Conservation (phyloP, 2,888 invertebrate species). For the Hybos culiciformis region DNA sequence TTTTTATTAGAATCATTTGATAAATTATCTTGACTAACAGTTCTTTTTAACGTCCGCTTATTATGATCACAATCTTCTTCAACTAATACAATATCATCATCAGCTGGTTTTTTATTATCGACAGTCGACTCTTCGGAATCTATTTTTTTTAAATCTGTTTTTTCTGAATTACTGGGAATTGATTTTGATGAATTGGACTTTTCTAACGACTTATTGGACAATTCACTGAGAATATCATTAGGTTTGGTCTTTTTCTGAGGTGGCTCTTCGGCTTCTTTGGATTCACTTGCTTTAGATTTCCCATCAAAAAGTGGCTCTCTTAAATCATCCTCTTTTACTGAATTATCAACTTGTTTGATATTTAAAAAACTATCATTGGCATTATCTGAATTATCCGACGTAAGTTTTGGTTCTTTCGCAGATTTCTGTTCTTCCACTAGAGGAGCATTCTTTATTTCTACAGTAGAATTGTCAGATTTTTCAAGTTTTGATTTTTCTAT, state of each 20-base stretch:
- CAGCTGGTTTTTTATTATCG: neutral
- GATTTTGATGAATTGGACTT: neutral
- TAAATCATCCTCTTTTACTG: neutral
- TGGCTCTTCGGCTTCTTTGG: slow-evolving; percentile 7
- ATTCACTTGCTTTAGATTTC: slow-evolving; percentile 1
- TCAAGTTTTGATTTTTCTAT: neutral
- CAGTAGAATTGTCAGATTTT: no score
- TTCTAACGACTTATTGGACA: slow-evolving; percentile 4
- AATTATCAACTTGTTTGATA: neutral
- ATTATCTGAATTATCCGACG: slow-evolving; percentile 28
- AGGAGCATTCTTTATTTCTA: neutral
- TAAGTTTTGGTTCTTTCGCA: slow-evolving; percentile 8
- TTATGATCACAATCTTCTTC: neutral
- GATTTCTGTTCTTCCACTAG: neutral
- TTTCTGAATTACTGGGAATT: slow-evolving; percentile 6
- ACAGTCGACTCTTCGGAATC: neutral
- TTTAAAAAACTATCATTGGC: slow-evolving; percentile 26
- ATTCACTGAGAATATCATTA: neutral
- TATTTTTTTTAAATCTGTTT: slow-evolving; percentile 3
- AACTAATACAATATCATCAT: slow-evolving; percentile 6
- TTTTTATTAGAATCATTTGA: slow-evolving; percentile 5
- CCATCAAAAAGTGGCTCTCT: slow-evolving; percentile 1
- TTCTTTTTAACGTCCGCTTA: neutral
- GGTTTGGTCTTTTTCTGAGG: neutral
- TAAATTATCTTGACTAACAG: neutral